These are phyloP conservation scores for Zelostemma sp. DNA, from an alignment of 1,140 invertebrate species.

Conservation along the genomic window DNA sequence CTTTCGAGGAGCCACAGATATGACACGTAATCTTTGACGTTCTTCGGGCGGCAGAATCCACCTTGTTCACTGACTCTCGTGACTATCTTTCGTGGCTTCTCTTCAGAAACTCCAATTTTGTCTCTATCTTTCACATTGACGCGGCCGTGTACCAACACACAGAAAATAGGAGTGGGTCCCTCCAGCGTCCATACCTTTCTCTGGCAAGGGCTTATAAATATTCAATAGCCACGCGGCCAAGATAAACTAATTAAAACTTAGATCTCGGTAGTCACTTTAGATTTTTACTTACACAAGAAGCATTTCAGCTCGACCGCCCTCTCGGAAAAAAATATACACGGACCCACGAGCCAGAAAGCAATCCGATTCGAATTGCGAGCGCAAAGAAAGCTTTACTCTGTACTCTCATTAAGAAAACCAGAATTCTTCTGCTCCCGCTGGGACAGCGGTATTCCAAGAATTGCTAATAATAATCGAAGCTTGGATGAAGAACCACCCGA, in stretches of 20 bases:
- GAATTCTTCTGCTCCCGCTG: conserved; percentile 58
- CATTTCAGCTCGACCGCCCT: conserved; percentile 66
- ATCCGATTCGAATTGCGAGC: conserved; percentile 59
- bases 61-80: conserved; percentile 34
- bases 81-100: conserved; percentile 26
- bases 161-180: conserved; percentile 24
- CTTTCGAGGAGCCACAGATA: too few species aligned
- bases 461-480: conserved; percentile 34
- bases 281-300: conserved; percentile 73
- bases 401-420: conserved; percentile 71
- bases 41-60: conserved; percentile 19
- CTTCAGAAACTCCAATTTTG: conserved; percentile 29
- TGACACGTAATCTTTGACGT: conserved; percentile 37
- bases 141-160: conserved; percentile 6
- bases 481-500: conserved; percentile 1
- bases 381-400: conserved; percentile 71
- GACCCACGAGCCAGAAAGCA: conserved; percentile 54
- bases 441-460: conserved; percentile 17
- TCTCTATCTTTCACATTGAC: conserved; percentile 26
- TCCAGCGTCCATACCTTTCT: conserved; percentile 24
- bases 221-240: conserved; percentile 72
- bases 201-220: conserved; percentile 67
- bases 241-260: conserved; percentile 73
- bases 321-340: conserved; percentile 61
- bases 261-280: conserved; percentile 72